Percentiles rank a stretch among this genome's conserved stretches.
These are phyloP conservation scores for Homalodisca vitripennis DNA, from an alignment of 1,140 invertebrate species.

Conservation along the genomic window DNA sequence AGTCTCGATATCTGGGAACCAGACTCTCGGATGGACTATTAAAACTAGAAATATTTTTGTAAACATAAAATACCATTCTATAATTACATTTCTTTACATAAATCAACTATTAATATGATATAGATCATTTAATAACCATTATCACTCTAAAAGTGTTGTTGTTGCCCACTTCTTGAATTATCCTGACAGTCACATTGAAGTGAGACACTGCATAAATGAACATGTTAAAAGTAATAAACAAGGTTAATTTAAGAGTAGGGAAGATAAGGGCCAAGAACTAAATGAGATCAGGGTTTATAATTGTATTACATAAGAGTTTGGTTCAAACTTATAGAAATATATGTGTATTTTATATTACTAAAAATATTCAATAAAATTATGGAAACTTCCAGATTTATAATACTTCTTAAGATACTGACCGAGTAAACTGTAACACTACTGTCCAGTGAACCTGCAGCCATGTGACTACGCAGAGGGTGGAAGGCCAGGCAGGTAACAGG, in stretches of 20 bases:
- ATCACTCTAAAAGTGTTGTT: no score
- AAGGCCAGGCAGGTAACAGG: constrained; percentile 83
- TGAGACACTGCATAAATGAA: no score
- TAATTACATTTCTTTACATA: no score
- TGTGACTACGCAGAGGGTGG: constrained; percentile 74
- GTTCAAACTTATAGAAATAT: neutral
- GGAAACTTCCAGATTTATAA: neutral
- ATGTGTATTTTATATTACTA: neutral
- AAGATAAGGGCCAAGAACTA: neutral
- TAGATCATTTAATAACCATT: no score
- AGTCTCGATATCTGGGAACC: no score
- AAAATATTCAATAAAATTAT: neutral
- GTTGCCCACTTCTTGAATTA: no score
- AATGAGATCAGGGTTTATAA: neutral
- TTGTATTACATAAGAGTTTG: neutral
- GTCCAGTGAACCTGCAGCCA: constrained; percentile 78
- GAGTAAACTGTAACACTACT: constrained; percentile 75
- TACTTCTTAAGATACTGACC: neutral
- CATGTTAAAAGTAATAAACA: no score
- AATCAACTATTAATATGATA: no score
- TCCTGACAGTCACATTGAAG: no score
- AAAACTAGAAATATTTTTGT: no score
- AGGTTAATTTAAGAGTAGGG: neutral
- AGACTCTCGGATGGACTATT: no score
- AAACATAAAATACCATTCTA: no score